Conservation (phyloP, 2,113 vertebrate species). For the Amphilophus citrinellus region DNA sequence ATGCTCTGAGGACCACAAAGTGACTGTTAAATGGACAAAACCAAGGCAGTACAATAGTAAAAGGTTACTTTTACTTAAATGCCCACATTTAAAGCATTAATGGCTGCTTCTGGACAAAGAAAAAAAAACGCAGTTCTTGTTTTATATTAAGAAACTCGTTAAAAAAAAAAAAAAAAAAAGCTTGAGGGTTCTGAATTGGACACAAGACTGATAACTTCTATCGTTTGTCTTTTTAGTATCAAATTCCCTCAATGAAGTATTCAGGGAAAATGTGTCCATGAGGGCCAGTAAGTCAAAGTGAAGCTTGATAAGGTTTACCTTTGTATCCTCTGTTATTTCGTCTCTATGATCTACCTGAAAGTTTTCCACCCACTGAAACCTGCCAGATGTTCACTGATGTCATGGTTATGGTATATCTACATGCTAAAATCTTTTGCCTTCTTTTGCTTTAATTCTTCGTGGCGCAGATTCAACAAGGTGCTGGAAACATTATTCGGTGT, state of each 20-base stretch:
- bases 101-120: neutral
- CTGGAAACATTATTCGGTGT: neutral
- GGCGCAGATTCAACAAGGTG: neutral
- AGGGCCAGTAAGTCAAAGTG: neutral
- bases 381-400: neutral
- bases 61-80: neutral
- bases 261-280: neutral
- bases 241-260: neutral
- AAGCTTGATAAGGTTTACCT: neutral
- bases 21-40: neutral
- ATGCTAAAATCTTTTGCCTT: neutral
- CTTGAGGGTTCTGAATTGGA: neutral
- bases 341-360: neutral
- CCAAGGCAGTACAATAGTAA: neutral
- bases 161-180: neutral
- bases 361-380: neutral
- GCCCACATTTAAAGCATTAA: neutral
- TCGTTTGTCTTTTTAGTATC: neutral
- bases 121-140: neutral
- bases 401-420: neutral
- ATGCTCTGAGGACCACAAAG: too few species aligned
- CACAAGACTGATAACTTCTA: neutral
- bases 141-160: neutral
- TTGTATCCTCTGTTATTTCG: too few species aligned
- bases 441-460: neutral